Evolutionary conservation across 2,113 vertebrate species (phyloP), one percentile per base, ranked within the genome.

Genomic region (Sebastes fasciatus): DNA sequence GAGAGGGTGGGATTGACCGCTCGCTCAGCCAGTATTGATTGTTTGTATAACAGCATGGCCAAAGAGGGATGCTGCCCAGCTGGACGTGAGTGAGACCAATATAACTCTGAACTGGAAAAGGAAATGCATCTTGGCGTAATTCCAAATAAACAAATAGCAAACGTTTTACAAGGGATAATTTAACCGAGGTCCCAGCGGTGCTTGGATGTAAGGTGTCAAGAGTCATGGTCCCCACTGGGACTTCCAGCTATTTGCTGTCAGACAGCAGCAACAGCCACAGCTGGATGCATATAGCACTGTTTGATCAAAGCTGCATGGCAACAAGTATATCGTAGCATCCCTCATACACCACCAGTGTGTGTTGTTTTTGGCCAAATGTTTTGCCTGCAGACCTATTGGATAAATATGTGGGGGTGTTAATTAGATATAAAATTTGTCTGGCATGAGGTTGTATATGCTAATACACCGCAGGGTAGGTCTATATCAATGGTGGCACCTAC

Each of bases 281-380:
- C 74, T 48, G 64, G 58, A 88, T 21, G 4, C 58, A 46, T 51
- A 60, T 14, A 73, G 54, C 54, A 76, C 16, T 72, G 62, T 45
- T 12, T 73, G 73, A 80, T 87, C 26, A 70, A 81, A 74, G 67
- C 67, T 16, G 45, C 67, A 64, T 58, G 51, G 55, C 68, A 84
- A 74, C 55, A 80, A 60, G 21, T 26, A 40, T 42, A 23, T 9
- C 45, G n/a, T 58, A 17, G 11, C 52, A 51, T 49, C n/a, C 17
- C n/a, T 54, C 51, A 63, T 21, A 23, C 16, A 16, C 10, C 16
- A 58, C 9, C 63, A 66, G 21, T 13, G 17, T 54, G 58, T 23
- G 21, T 42, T 63, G 19, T 52, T 23, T 10, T 54, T 1, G 4
- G 12, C 26, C 12, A 42, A 42, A 63, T 17, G n/a, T 21, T 62